A percentile compares a stretch with the other conserved stretches of the same genome.
Conservation (phyloP, 2,113 vertebrate species). For the Dasyornis broadbenti region DNA sequence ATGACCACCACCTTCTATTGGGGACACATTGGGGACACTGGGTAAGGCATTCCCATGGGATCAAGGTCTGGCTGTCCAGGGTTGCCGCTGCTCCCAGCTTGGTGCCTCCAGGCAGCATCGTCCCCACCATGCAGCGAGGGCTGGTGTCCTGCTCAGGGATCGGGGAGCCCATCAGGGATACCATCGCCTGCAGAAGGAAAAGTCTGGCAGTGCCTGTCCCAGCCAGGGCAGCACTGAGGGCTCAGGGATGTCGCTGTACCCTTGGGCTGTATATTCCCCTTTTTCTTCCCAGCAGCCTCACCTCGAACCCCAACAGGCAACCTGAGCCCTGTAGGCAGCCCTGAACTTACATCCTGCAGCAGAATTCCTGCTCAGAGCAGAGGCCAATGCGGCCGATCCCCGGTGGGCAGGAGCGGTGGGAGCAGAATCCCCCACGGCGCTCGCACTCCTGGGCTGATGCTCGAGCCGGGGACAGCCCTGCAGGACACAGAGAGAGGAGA, state of each 20-base stretch:
- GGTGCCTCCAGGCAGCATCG: rapidly evolving
- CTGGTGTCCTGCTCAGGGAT: not conserved
- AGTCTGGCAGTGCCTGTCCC: not conserved
- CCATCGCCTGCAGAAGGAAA: constrained; percentile 32
- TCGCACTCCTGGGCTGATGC: not conserved
- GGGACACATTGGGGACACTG: not conserved
- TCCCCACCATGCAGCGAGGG: rapidly evolving
- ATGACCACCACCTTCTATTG: not conserved
- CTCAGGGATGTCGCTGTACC: not conserved
- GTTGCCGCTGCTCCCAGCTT: rapidly evolving
- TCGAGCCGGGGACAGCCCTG: not conserved
- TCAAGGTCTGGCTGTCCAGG: rapidly evolving
- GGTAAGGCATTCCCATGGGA: not conserved
- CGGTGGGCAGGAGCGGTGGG: not conserved
- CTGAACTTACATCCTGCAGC: constrained; percentile 35
- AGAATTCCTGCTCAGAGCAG: constrained; percentile 21
- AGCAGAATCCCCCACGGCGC: constrained; percentile 38
- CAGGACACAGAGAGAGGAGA: not conserved
- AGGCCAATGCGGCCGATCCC: not conserved
- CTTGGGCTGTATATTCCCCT: not conserved
- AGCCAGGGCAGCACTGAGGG: not conserved
- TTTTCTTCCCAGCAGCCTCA: not conserved
- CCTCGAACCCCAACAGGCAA: not conserved
- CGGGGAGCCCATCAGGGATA: constrained; percentile 22
- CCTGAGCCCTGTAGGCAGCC: not conserved